Evolutionary conservation across 2,797 vertebrate genomes (phyloP).

Genomic region (Peromyscus aztecus): DNA sequence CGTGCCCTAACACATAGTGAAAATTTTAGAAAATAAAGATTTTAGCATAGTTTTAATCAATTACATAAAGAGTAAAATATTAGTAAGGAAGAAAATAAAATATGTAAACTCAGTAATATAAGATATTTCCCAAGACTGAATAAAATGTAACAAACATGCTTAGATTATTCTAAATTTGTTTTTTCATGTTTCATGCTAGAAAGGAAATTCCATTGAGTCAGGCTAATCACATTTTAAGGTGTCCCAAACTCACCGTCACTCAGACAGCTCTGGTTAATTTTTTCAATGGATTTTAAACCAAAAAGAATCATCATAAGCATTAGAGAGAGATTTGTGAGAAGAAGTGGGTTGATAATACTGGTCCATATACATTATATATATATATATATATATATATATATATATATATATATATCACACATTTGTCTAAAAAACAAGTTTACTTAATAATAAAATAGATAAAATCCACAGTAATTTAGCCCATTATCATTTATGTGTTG

Average conservation of each 20-base stretch:
- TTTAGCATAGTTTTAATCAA: constrained; percentile 2
- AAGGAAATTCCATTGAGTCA: constrained; percentile 4
- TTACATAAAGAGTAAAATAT: constrained; percentile 19
- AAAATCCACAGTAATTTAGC: neutral
- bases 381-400: no score
- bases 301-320: neutral
- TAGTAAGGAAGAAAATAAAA: constrained; percentile 42
- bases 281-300: neutral
- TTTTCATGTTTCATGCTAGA: constrained; percentile 45
- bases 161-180: constrained; percentile 8
- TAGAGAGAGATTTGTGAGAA: neutral
- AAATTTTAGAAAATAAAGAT: constrained; percentile 7
- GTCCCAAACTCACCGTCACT: no score
- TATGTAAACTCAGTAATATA: constrained; percentile 7
- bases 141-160: constrained; percentile 18
- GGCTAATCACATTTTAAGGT: constrained; percentile 2
- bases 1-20: accelerated
- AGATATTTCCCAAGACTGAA: constrained; percentile 20
- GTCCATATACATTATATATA: neutral
- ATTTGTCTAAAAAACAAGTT: neutral
- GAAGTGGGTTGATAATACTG: neutral
- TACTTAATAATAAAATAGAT: neutral
- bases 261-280: neutral
- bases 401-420: no score
- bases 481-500: neutral